Base-by-base conservation (phyloP, 2,797 vertebrate species). In the Rachycentron canadum region DNA sequence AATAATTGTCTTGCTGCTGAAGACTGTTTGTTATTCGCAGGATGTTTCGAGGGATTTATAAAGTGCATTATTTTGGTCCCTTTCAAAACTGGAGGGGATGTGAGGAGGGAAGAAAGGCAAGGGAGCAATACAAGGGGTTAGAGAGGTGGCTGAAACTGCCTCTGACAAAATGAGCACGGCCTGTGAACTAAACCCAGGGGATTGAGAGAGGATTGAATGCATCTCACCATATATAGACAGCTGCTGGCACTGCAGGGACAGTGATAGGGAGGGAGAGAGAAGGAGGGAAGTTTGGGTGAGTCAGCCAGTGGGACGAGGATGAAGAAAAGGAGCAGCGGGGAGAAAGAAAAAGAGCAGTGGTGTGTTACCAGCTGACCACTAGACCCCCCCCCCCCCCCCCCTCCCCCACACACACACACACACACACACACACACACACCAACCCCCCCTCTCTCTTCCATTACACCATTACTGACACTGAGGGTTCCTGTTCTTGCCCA, bases 191-290 rank as follows among this genome's bases (percentile, higher is more conserved):
- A 93, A 85, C 89, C 89, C 87, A n/a, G 78, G 86, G 90, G 90
- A 93, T 93, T 91, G 91, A 89, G 83, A 92, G 87, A 91, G 90
- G 91, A 93, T 92, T 93, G 90, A 94, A 94, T 90, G 91, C 90
- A 90, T 92, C 89, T 89, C 83, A 40, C 83, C 88, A 69, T 83
- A 87, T 90, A 92, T 88, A 91, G 91, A 89, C 78, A 82, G 82
- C 78, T 70, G 32, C 70, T 69, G 80, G 80, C 74, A 71, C 71
- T 7, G 63, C 25, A 0, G 74, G 81, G 82, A 81, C 70, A 60
- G 77, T 1, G 70, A 77, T 79, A 58, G 65, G 58, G 45, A 17
- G 68, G 17, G 16, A 19, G 68, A 53, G 66, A 59, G 73, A 55
- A 25, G 71, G 5, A n/a, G 71, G 68, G 59, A 52, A 78, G 67